phyloP scores from a whole-genome alignment of 2,888 invertebrate genomes.

The Trilocha varians region DNA sequence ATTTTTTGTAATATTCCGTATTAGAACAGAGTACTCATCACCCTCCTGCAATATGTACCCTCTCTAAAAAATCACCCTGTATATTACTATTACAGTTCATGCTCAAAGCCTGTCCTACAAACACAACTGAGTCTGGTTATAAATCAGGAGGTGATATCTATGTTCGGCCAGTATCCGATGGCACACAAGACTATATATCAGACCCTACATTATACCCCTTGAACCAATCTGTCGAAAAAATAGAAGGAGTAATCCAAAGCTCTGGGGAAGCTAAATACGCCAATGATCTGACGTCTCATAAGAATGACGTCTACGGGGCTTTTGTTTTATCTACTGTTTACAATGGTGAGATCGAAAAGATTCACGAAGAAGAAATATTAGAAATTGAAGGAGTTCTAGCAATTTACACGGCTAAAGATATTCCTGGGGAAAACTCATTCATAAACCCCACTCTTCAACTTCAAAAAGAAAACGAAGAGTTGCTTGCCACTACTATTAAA shows the following conservation, averaged over 20 bases:
- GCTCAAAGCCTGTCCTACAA: slow-evolving; percentile 62
- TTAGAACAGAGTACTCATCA: too few relatives aligned
- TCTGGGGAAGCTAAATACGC: slow-evolving; percentile 79
- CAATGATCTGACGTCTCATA: slow-evolving; percentile 73
- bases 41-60: too few relatives aligned
- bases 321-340: slow-evolving; percentile 76
- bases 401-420: slow-evolving; percentile 76
- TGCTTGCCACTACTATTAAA: slow-evolving; percentile 69
- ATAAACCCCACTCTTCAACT: slow-evolving; percentile 40
- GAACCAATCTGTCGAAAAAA: slow-evolving; percentile 78
- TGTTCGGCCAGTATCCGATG: slow-evolving; percentile 74
- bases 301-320: slow-evolving; percentile 78
- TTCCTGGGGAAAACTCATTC: slow-evolving; percentile 78
- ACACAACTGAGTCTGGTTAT: slow-evolving; percentile 40
- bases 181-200: slow-evolving; percentile 73
- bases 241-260: slow-evolving; percentile 73
- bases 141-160: slow-evolving; percentile 68
- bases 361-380: slow-evolving; percentile 75
- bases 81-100: slow-evolving; percentile 61
- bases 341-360: slow-evolving; percentile 68
- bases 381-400: slow-evolving; percentile 78
- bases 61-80: too few relatives aligned
- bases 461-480: slow-evolving; percentile 57
- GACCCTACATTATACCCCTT: slow-evolving; percentile 77
- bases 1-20: too few relatives aligned